Conservation (phyloP, 2,888 invertebrate species). For the Stenodera caucasica region DNA sequence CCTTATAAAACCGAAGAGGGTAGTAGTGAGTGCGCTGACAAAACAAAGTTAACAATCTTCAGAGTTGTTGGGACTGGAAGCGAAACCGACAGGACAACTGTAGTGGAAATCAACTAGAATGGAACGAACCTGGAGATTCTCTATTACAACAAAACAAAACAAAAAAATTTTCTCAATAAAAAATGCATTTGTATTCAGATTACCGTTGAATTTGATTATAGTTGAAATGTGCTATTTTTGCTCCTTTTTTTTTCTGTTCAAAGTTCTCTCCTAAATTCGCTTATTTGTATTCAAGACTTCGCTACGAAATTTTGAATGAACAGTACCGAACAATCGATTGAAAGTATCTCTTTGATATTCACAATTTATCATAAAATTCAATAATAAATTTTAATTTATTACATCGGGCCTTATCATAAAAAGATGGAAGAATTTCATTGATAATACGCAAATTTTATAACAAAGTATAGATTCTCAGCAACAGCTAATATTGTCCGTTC, state of each 20-base stretch:
- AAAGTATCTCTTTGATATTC: too few relatives aligned
- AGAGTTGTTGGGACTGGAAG: slow-evolving; percentile 16
- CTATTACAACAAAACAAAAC: slow-evolving; percentile 9
- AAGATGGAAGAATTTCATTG: too few relatives aligned
- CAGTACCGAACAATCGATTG: too few relatives aligned
- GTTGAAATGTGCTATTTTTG: too few relatives aligned
- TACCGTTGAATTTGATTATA: slow-evolving; percentile 33
- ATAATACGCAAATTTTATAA: too few relatives aligned
- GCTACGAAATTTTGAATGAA: neutral
- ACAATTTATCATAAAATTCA: too few relatives aligned
- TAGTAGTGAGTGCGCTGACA: neutral
- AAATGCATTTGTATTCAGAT: slow-evolving; percentile 35
- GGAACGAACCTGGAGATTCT: slow-evolving; percentile 14
- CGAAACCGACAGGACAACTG: slow-evolving; percentile 27
- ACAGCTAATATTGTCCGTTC: too few relatives aligned
- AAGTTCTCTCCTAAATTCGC: too few relatives aligned
- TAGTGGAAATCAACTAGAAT: slow-evolving; percentile 26
- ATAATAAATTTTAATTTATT: too few relatives aligned
- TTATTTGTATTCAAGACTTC: neutral
- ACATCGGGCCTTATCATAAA: too few relatives aligned
- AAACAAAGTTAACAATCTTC: slow-evolving; percentile 27
- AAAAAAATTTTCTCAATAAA: slow-evolving; percentile 18
- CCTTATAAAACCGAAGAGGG: neutral
- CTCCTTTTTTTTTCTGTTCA: neutral
- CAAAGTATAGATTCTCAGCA: too few relatives aligned